Evolutionary conservation across 2,113 vertebrate species (phyloP).

Genomic region (Speoplatyrhinus poulsoni): DNA sequence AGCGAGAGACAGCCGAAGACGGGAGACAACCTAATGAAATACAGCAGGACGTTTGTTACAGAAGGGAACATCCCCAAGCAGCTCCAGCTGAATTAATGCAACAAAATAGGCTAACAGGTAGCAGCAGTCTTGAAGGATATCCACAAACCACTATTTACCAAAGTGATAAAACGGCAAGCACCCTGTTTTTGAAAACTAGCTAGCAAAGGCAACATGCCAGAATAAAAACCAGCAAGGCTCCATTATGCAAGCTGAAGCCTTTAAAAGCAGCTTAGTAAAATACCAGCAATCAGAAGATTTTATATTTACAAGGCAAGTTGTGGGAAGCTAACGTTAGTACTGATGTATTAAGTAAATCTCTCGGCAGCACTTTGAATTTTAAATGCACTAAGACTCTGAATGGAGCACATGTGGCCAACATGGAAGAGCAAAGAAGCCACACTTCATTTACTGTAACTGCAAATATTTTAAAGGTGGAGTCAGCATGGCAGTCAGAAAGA

Average conservation of each 20-base stretch:
- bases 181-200: background rate
- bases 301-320: slow-evolving; percentile 16
- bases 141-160: background rate
- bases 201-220: background rate
- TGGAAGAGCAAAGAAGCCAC: background rate
- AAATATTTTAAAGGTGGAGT: too few species aligned
- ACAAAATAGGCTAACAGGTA: slow-evolving; percentile 5
- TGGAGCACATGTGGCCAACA: background rate
- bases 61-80: background rate
- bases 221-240: slow-evolving; percentile 7
- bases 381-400: slow-evolving; percentile 1
- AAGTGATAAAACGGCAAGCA: background rate
- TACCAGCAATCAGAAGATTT: slow-evolving; percentile 20
- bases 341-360: slow-evolving; percentile 16
- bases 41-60: background rate
- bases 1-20: slow-evolving; percentile 59
- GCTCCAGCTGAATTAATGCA: background rate
- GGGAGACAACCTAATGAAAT: slow-evolving; percentile 84
- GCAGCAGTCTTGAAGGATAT: background rate
- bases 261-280: slow-evolving; percentile 25
- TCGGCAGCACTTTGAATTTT: background rate
- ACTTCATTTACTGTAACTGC: too few species aligned
- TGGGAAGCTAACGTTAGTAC: slow-evolving; percentile 12
- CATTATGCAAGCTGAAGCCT: slow-evolving; percentile 12
- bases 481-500: too few species aligned